These are phyloP conservation scores for Periphyllus acericola DNA, from an alignment of 2,888 invertebrate genomes.

Conservation along the genomic window DNA sequence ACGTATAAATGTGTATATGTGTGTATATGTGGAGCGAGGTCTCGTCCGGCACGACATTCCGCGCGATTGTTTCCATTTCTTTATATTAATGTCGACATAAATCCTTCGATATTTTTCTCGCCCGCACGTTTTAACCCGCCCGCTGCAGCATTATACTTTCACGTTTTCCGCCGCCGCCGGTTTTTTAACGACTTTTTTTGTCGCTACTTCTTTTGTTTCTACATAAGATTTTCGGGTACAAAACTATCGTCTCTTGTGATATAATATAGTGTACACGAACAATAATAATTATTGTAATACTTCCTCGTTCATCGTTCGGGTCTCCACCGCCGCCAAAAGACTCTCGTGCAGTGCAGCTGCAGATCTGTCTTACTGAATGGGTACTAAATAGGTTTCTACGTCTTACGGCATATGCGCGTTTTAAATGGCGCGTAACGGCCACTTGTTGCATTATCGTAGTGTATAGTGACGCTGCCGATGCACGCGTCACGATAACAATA, in stretches of 20 bases:
- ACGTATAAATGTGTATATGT: background rate
- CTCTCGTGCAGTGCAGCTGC: no score
- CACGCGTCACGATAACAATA: no score
- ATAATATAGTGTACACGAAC: no score
- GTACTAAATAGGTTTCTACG: no score
- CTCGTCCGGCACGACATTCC: slow-evolving; percentile 57
- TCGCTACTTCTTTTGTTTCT: background rate
- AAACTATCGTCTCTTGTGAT: background rate
- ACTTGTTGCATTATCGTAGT: no score
- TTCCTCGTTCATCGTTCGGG: no score
- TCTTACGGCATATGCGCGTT: background rate
- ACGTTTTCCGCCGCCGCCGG: background rate
- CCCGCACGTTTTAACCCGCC: slow-evolving; percentile 46
- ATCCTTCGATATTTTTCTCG: slow-evolving; percentile 55
- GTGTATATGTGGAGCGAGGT: slow-evolving; percentile 54
- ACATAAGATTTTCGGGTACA: background rate
- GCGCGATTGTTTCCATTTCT: slow-evolving; percentile 56
- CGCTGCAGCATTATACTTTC: background rate
- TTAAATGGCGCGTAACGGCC: no score
- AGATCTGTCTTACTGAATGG: no score
- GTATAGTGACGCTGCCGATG: no score
- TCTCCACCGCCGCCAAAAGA: no score
- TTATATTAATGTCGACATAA: slow-evolving; percentile 49
- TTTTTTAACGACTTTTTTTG: background rate
- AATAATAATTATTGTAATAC: no score